Evolutionary conservation across 2,113 vertebrate genomes (phyloP).

Genomic region (Nibea coibor): DNA sequence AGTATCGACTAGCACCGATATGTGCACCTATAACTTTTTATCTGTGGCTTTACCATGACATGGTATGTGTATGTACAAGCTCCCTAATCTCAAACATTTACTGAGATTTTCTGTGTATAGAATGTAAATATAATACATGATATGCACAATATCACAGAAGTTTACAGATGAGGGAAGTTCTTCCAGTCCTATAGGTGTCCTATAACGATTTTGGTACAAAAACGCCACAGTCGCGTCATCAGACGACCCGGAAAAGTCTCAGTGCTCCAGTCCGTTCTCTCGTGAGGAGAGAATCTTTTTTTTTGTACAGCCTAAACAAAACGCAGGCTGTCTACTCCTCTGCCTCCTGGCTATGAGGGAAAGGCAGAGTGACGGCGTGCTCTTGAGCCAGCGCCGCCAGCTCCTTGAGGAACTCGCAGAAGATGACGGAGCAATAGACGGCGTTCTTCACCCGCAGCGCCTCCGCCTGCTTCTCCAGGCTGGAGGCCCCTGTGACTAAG

Average conservation of each 20-base stretch:
- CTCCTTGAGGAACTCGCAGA: slow-evolving; percentile 97
- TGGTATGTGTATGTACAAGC: slow-evolving; percentile 68
- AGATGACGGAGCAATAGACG: slow-evolving; percentile 95
- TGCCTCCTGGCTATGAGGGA: slow-evolving; percentile 84
- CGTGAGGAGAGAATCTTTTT: slow-evolving; percentile 19
- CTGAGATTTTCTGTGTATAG: slow-evolving; percentile 67
- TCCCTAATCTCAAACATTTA: slow-evolving; percentile 67
- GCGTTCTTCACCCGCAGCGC: slow-evolving; percentile 94
- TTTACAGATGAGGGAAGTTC: slow-evolving; percentile 58
- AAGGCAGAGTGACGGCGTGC: slow-evolving; percentile 92
- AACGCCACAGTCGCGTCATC: slow-evolving; percentile 18
- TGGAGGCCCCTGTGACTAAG: slow-evolving; percentile 32
- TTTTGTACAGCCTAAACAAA: slow-evolving; percentile 4
- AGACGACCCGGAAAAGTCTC: slow-evolving; percentile 27
- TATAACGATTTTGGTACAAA: slow-evolving; percentile 65
- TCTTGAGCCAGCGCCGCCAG: slow-evolving; percentile 95
- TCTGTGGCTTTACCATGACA: slow-evolving; percentile 56
- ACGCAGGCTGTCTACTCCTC: slow-evolving; percentile 81
- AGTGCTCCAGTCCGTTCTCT: slow-evolving; percentile 45
- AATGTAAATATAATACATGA: slow-evolving; percentile 83
- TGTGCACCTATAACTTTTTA: slow-evolving; percentile 60
- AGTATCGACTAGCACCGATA: slow-evolving; percentile 64
- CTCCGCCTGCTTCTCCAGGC: slow-evolving; percentile 89
- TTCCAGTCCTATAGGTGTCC: slow-evolving; percentile 65
- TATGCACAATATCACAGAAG: slow-evolving; percentile 76